Conservation (phyloP, 1,140 invertebrate genomes). For the Leptinotarsa defecta region DNA sequence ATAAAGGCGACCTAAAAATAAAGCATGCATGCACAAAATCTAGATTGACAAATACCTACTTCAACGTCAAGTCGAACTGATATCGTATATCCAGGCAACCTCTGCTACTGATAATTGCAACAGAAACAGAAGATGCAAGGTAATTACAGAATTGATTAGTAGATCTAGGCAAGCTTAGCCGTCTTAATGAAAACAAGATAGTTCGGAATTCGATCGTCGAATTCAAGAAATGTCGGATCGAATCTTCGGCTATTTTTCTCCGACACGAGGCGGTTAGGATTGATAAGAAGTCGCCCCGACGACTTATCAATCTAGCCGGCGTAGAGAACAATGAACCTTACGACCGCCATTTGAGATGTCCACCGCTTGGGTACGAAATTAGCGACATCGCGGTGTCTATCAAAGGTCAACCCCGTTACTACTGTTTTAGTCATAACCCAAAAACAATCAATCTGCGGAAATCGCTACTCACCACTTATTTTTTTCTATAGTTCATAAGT, state of each 20-base stretch:
- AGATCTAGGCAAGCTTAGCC: slow-evolving; percentile 1
- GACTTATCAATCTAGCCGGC: slow-evolving; percentile 50
- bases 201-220: neutral
- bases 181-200: slow-evolving; percentile 17
- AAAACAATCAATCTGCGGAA: slow-evolving; percentile 8
- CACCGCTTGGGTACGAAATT: slow-evolving; percentile 48
- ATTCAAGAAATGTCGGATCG: neutral
- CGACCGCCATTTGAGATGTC: slow-evolving; percentile 54
- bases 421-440: slow-evolving; percentile 33
- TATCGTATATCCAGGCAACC: slow-evolving; percentile 15
- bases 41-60: neutral
- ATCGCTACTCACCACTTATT: slow-evolving; percentile 16
- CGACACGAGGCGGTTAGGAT: slow-evolving; percentile 23
- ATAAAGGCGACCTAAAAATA: slow-evolving; percentile 35
- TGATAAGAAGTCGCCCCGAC: slow-evolving; percentile 40
- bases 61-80: neutral
- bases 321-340: slow-evolving; percentile 56
- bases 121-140: slow-evolving; percentile 43
- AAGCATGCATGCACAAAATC: slow-evolving; percentile 22
- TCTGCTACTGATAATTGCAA: slow-evolving; percentile 26
- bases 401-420: slow-evolving; percentile 41
- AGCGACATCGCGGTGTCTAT: slow-evolving; percentile 44
- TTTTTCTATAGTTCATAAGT: neutral
- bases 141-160: slow-evolving; percentile 54
- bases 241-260: slow-evolving; percentile 18